Conservation (phyloP, 2,113 vertebrate genomes). For the Rhynchopsitta pachyrhyncha region DNA sequence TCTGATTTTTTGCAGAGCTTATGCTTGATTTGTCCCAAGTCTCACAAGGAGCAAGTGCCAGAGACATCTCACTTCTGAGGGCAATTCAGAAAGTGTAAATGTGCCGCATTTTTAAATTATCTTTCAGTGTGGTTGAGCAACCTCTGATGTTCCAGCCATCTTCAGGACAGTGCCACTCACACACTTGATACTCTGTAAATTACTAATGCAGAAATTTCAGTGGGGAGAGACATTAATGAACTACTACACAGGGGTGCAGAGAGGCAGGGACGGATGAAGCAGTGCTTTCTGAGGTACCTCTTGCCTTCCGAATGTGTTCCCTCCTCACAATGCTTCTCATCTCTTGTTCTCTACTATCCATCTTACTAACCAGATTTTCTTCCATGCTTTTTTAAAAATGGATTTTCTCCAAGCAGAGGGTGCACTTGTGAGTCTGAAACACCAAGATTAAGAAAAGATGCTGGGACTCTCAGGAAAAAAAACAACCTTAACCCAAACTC, state of each 20-base stretch:
- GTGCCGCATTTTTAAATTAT: background rate
- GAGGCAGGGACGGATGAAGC: background rate
- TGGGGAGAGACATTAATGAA: background rate
- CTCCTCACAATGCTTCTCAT: background rate
- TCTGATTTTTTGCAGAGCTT: background rate
- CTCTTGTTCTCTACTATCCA: background rate
- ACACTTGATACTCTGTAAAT: background rate
- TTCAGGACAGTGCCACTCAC: background rate
- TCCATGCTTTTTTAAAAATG: background rate
- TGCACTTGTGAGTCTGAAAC: background rate
- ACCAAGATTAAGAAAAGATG: background rate
- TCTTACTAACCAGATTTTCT: background rate
- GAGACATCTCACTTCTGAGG: background rate
- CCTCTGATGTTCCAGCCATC: background rate
- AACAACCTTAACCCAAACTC: background rate
- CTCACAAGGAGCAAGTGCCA: background rate
- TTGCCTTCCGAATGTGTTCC: background rate
- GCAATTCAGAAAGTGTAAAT: background rate
- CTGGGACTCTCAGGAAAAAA: background rate
- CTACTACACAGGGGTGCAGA: background rate
- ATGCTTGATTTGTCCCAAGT: background rate
- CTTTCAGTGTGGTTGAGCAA: background rate
- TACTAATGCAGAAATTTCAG: background rate
- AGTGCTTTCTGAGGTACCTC: background rate
- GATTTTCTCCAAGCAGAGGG: background rate